These are phyloP conservation scores for Girardinus metallicus DNA, from an alignment of 2,797 vertebrate genomes.

Conservation along the genomic window DNA sequence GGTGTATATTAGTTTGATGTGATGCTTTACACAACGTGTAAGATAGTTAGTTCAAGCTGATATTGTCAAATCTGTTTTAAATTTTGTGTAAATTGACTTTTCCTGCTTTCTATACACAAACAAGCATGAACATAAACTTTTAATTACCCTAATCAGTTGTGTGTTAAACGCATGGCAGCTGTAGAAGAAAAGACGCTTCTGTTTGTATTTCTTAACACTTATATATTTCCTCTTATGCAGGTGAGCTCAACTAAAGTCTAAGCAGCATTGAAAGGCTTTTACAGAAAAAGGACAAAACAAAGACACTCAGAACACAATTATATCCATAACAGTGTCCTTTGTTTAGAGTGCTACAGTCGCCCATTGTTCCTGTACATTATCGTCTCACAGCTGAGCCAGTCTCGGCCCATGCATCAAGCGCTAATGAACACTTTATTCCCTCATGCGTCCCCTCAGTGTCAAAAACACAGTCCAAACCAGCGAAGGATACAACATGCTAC, in stretches of 20 bases:
- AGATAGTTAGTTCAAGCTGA: too few relatives aligned
- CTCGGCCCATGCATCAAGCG: constrained; percentile 52
- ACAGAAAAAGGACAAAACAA: background rate
- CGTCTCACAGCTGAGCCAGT: constrained; percentile 40
- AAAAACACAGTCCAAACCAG: constrained; percentile 60
- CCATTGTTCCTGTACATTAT: background rate
- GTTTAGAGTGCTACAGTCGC: background rate
- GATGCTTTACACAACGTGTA: too few relatives aligned
- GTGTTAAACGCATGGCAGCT: too few relatives aligned
- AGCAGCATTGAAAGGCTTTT: background rate
- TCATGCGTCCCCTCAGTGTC: constrained; percentile 54
- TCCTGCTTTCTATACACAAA: too few relatives aligned
- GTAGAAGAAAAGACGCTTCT: too few relatives aligned
- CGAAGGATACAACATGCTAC: constrained; percentile 20
- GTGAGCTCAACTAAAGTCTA: background rate
- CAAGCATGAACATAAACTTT: too few relatives aligned
- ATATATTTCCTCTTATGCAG: background rate
- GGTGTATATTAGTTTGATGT: too few relatives aligned
- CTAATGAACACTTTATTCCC: constrained; percentile 69
- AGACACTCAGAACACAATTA: background rate
- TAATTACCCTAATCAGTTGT: too few relatives aligned
- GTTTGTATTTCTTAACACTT: background rate
- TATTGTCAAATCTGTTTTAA: too few relatives aligned
- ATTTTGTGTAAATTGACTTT: too few relatives aligned
- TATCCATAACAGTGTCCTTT: background rate